Base-by-base conservation (phyloP, 2,888 invertebrate species). In the Ophion ventricosus region DNA sequence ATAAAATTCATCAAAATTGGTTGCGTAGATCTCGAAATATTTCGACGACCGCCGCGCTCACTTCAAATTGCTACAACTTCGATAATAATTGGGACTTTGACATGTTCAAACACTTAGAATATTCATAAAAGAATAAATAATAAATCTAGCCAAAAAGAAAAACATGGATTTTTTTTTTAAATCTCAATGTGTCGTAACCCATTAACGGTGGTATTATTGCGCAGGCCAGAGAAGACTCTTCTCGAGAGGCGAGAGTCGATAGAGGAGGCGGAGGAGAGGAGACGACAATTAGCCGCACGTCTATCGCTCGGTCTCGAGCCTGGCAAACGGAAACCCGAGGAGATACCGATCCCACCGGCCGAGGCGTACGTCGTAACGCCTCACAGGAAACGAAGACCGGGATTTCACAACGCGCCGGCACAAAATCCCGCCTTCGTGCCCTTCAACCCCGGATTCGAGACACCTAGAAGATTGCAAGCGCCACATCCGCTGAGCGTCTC, bases 391-490 rank as follows among this genome's bases (percentile, higher is more conserved):
- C 95, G 97, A 92, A 94, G 97, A 92, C 97, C 97, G 0, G 97
- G 97, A 73, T 98, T 98, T 90, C 97, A 97, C 92, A 97, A 97
- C 91, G 96, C 97, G 54, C 97, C 97, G 25, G 96, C 97, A 86
- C 97, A 97, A 92, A 97, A 97, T 93, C 97, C 97, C 85, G 97
- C 97, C 57, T 97, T 97, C 91, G 97, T 97, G 87, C 97, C 97
- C 82, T 97, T 97, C 92, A 91, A 93, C 93, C 90, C 94, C 85
- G 90, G 94, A 86, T 93, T 94, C 92, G 91, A 93, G 85, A 92
- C 93, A 83, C 91, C 87, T 94, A 96, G 63, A 94, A 87, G 95
- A 69, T 94, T 95, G 81, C 95, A 95, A 49, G 95, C 95, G 23
- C 96, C 94, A 92, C 96, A 96, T 92, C 95, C 96, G 0, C 93